Evolutionary conservation across 2,888 invertebrate species (phyloP), one percentile per base, ranked within the genome.

Genomic region (Globia sparganii): DNA sequence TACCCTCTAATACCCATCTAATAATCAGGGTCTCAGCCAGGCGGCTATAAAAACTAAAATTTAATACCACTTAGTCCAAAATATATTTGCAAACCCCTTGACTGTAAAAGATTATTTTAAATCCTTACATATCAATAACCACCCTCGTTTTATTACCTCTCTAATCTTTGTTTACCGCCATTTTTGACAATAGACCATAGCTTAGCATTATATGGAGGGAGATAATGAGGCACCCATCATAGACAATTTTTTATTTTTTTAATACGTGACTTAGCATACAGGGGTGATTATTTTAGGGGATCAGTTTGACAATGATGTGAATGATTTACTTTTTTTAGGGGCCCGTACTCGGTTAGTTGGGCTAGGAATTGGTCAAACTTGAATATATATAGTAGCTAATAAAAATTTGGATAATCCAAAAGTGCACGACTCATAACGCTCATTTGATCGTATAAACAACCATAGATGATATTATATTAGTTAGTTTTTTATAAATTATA

Each of bases 101-200:
- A 90, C 91, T 89, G 80, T 73, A 65, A 78, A 49, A 86, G 90
- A 89, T 92, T 91, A 91, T 77, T 73, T 75, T 75, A 89, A 91
- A 92, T 91, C 91, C 90, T 86, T 81, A 92, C 92, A 88, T 92
- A 93, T 93, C 90, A 93, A 94, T 93, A 93, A 89, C 91, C 86
- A 80, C 82, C 90, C 86, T 82, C 77, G 40, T 72, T 86, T 87
- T 88, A 82, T 89, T 88, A 84, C 80, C 70, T 81, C 75, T 66
- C 66, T 94, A 95, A 95, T 94, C 94, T 93, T 94, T 95, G 95
- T 95, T 95, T 95, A 95, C 94, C 92, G 81, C 72, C 76, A 79
- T 82, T 77, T 79, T 78, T 77, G 69, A 83, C 84, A 86, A 86
- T 83, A 80, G 81, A 84, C 79, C 84, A 87, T 81, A 82, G 81